Conservation (phyloP, 1,140 invertebrate genomes). For the Luehdorfia chinensis region DNA sequence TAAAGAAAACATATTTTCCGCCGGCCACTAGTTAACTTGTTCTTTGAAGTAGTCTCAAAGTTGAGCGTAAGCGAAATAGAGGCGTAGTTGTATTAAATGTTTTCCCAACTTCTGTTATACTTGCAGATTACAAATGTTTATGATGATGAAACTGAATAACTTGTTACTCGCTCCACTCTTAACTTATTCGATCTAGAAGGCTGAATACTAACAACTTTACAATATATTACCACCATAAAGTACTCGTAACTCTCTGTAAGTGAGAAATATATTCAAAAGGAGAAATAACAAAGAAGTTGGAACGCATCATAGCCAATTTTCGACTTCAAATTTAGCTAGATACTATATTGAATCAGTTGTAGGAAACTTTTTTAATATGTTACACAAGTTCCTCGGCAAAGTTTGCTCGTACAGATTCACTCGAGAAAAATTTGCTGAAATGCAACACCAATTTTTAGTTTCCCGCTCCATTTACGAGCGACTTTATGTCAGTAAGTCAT, state of each 20-base stretch:
- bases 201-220: not conserved
- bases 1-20: conserved; percentile 14
- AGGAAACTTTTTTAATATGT: conserved; percentile 23
- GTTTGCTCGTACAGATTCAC: conserved; percentile 7
- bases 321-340: conserved; percentile 13
- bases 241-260: no score
- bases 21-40: conserved; percentile 12
- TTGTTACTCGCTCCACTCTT: not conserved
- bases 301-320: conserved; percentile 19
- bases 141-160: conserved; percentile 1
- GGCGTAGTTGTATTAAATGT: conserved; percentile 14
- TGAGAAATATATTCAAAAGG: not conserved
- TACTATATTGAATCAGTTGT: conserved; percentile 17
- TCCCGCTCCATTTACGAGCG: conserved; percentile 11
- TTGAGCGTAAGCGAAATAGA: conserved; percentile 8
- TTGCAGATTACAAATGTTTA: conserved; percentile 14
- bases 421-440: conserved; percentile 9
- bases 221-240: not conserved
- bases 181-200: not conserved
- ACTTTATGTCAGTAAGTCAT: conserved; percentile 17
- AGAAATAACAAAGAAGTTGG: conserved; percentile 3
- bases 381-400: conserved; percentile 14
- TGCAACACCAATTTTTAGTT: conserved; percentile 16
- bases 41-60: conserved; percentile 7
- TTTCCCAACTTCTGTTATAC: conserved; percentile 1